Evolutionary conservation across 2,113 vertebrate species (phyloP), one percentile per base, ranked within the genome.

Genomic region (Pongo pygmaeus): DNA sequence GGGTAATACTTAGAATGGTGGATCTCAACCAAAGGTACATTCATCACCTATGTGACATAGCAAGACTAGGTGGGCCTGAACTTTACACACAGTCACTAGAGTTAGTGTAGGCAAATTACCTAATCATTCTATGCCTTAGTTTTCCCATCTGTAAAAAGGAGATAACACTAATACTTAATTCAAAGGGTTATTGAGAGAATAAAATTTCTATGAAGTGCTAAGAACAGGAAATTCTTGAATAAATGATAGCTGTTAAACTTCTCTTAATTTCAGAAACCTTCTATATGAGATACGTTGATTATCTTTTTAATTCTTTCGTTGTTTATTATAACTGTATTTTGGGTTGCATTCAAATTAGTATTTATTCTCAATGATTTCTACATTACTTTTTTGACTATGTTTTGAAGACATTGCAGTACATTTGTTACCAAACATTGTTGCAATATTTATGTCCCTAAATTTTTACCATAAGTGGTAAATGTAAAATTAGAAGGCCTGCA

Each of bases 311-410:
- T 84, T 77, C 38, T 52, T 89, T 93, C 13, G 27, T 59, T 94
- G 10, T 61, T 86, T 72, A 85, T 92, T 90, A 0, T 84, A 92
- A 14, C 55, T 72, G 14, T 96, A 18, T 70, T 96, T 93, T 96
- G 22, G 86, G 35, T 88, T 96, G 20, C 30, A 67, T 27, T 93
- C 32, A 89, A 87, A 87, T 90, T 87, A 70, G 16, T 93, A 77
- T 84, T 95, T 93, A 78, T 46, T 95, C 20, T 78, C 74, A 78
- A 35, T 86, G 64, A 93, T 84, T 91, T 96, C 94, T 92, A 59
- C 2, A 48, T 91, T 95, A 40, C 67, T 97, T 96, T 93, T 11
- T 79, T 91, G 72, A 8, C 67, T 94, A 4, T 93, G 46, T 94
- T 97, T 90, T 91, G 32, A 95, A 85, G 78, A 85, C 74, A 92